Conservation (phyloP, 1,140 invertebrate species). For the Anoplolepis gracilipes region DNA sequence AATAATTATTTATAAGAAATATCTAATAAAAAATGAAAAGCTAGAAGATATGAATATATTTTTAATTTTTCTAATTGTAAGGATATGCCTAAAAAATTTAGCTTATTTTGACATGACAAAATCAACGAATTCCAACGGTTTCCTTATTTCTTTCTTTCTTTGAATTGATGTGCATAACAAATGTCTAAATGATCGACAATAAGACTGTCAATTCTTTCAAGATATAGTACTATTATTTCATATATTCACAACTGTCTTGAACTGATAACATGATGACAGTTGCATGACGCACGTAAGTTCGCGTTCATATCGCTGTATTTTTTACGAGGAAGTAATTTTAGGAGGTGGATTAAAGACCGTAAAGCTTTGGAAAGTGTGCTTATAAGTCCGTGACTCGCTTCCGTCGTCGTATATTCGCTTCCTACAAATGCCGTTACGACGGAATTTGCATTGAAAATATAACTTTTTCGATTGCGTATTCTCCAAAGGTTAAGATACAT, state of each 20-base stretch:
- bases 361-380: slow-evolving; percentile 3
- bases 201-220: neutral
- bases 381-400: neutral
- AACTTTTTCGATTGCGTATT: neutral
- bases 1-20: neutral
- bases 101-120: too few relatives aligned
- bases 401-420: neutral
- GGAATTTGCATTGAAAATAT: neutral
- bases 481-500: neutral
- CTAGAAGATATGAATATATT: neutral
- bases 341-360: neutral
- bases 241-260: neutral
- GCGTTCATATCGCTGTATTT: slow-evolving; percentile 12
- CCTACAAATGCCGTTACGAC: neutral
- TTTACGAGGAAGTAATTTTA: slow-evolving; percentile 33
- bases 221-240: neutral
- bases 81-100: too few relatives aligned
- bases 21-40: neutral
- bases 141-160: neutral
- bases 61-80: too few relatives aligned
- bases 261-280: slow-evolving; percentile 43
- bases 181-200: neutral
- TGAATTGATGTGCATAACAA: neutral
- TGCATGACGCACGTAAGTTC: neutral
- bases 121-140: neutral